Conservation (phyloP, 2,888 invertebrate species). For the Chaetoderma sp. region DNA sequence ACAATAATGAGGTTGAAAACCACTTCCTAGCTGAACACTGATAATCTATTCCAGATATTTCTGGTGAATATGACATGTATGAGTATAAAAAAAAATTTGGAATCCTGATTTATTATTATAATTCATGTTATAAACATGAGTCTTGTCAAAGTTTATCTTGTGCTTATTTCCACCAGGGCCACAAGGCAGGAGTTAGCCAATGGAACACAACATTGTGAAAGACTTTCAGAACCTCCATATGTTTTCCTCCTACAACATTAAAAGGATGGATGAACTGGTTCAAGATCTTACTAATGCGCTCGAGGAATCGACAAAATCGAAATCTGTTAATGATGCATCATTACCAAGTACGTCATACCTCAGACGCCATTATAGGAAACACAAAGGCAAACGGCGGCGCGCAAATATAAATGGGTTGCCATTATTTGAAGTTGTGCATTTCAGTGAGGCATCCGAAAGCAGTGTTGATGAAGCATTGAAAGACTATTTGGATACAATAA, state of each 20-base stretch:
- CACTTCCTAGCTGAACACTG: too few species aligned
- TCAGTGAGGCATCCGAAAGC: conserved; percentile 68
- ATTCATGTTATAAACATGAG: too few species aligned
- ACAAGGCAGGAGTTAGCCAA: too few species aligned
- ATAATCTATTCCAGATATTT: too few species aligned
- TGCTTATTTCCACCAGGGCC: too few species aligned
- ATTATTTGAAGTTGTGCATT: conserved; percentile 53
- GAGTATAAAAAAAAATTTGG: too few species aligned
- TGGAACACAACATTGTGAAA: conserved; percentile 67
- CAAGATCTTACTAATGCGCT: conserved; percentile 67
- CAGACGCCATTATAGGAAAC: conserved; percentile 50
- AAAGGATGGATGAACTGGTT: conserved; percentile 69
- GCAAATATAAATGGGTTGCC: too few species aligned
- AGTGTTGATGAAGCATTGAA: conserved; percentile 65
- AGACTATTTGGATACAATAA: conserved; percentile 63
- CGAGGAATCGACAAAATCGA: conserved; percentile 62
- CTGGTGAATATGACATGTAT: too few species aligned
- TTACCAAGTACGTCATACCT: conserved; percentile 41
- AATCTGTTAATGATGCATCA: conserved; percentile 43
- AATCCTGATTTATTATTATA: too few species aligned
- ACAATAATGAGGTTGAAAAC: too few species aligned
- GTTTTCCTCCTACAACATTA: conserved; percentile 59
- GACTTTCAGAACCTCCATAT: conserved; percentile 68
- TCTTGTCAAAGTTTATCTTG: too few species aligned
- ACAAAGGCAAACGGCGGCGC: conserved; percentile 51